Evolutionary conservation across 2,113 vertebrate genomes (phyloP), one percentile per base, ranked within the genome.

Genomic region (Saguinus midas): DNA sequence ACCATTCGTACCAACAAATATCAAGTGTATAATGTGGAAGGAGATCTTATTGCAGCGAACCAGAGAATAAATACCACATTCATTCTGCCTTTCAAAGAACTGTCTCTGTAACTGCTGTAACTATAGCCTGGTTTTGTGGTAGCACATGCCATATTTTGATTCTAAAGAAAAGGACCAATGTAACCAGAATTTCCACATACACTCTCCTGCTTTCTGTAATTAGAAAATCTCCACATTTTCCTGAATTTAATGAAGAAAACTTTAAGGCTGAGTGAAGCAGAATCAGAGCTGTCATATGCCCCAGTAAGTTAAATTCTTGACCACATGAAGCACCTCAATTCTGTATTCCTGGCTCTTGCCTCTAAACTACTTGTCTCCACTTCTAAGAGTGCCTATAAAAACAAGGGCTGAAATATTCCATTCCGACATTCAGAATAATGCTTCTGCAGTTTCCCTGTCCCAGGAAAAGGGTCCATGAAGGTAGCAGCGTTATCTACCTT

Each of bases 61-160:
- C 95, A 95, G 97, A 96, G 93, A 90, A 18, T 50, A 96, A 90
- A 18, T 50, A 96, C 45, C 87, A 96, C 83, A 94, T 95, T 97
- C 57, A 94, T 96, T 97, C 72, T 82, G 93, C 84, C 83, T 98
- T 94, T 98, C 76, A 94, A 95, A 97, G 95, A 93, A 97, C 97
- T 98, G 92, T 97, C 97, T 93, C 95, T 97, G 78, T 90, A 95
- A 94, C 95, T 97, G 61, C 78, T 96, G 10, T 97, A 98, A 98
- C 50, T 95, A 72, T 48, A 91, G 55, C 68, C 82, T 95, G 90
- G 52, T 97, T 98, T 98, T 96, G 95, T 97, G 97, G 90, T 98
- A 98, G 92, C 86, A 92, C 14, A 48, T 20, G 70, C 80, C 89
- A 82, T 81, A 92, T 73, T 98, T 84, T 75, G 80, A 85, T 91